Conservation (phyloP, 2,113 vertebrate genomes). For the Pelusios castaneus region DNA sequence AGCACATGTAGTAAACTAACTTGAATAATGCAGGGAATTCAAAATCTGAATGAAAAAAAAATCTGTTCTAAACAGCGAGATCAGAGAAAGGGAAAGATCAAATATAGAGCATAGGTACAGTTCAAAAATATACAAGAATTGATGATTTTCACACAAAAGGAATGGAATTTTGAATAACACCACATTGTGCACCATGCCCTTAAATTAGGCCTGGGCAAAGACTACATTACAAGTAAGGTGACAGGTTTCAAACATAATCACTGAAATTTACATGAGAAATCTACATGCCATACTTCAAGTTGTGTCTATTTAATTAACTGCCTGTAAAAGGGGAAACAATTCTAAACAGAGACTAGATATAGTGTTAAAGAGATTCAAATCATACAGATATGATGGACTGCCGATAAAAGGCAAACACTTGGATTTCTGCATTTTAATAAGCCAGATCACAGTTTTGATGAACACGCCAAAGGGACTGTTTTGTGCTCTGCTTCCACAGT, state of each 20-base stretch:
- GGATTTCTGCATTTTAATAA: constrained; percentile 74
- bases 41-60: background rate
- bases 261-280: constrained; percentile 13
- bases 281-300: background rate
- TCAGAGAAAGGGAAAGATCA: background rate
- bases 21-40: background rate
- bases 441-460: constrained; percentile 69
- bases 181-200: background rate
- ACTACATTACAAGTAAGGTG: background rate
- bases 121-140: constrained; percentile 2
- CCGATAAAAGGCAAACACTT: constrained; percentile 59
- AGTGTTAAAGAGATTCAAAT: constrained; percentile 59
- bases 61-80: background rate
- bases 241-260: constrained; percentile 19
- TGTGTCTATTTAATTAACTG: constrained; percentile 43
- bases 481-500: constrained; percentile 55
- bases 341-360: constrained; percentile 27
- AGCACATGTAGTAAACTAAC: background rate
- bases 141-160: background rate
- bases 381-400: constrained; percentile 50
- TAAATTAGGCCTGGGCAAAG: background rate
- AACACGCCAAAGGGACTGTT: constrained; percentile 59
- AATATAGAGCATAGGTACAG: background rate
- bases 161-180: background rate
- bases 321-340: constrained; percentile 24